Conservation (phyloP, 2,113 vertebrate species). For the Scomber japonicus region DNA sequence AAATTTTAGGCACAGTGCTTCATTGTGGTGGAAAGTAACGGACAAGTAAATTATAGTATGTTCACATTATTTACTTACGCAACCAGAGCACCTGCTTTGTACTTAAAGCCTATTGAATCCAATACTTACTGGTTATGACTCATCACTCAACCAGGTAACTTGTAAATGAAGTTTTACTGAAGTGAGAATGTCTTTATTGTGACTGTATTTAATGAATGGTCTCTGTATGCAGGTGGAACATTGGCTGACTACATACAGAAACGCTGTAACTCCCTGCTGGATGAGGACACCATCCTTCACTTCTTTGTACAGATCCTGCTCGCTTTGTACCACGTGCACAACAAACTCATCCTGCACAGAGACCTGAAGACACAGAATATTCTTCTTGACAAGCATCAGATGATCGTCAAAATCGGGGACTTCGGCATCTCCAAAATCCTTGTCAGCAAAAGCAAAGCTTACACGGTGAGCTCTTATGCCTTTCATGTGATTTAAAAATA, state of each 20-base stretch:
- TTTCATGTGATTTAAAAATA: neutral
- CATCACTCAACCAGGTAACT: neutral
- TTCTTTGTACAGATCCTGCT: conserved; percentile 98
- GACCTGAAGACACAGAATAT: conserved; percentile 99
- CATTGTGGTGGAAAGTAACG: neutral
- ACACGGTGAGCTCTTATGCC: conserved; percentile 86
- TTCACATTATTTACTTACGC: neutral
- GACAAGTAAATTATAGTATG: too few relatives aligned
- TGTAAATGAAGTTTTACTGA: neutral
- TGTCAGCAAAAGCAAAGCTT: conserved; percentile 99
- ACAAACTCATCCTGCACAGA: conserved; percentile 96
- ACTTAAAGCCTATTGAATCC: conserved; percentile 4
- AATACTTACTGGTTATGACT: neutral
- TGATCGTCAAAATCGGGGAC: conserved; percentile 97
- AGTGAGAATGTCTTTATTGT: neutral
- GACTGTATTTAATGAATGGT: neutral
- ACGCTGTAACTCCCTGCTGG: conserved; percentile 95
- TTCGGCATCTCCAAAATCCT: conserved; percentile 99
- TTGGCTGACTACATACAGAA: conserved; percentile 98
- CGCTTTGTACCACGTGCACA: conserved; percentile 96
- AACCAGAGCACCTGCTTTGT: neutral
- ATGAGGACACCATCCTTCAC: conserved; percentile 97
- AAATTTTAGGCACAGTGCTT: neutral
- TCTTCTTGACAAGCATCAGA: conserved; percentile 96
- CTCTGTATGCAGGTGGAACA: conserved; percentile 89